These are phyloP conservation scores for Blastomussa wellsi DNA, from an alignment of 92 coral and sea anemone species.

Conservation along the genomic window DNA sequence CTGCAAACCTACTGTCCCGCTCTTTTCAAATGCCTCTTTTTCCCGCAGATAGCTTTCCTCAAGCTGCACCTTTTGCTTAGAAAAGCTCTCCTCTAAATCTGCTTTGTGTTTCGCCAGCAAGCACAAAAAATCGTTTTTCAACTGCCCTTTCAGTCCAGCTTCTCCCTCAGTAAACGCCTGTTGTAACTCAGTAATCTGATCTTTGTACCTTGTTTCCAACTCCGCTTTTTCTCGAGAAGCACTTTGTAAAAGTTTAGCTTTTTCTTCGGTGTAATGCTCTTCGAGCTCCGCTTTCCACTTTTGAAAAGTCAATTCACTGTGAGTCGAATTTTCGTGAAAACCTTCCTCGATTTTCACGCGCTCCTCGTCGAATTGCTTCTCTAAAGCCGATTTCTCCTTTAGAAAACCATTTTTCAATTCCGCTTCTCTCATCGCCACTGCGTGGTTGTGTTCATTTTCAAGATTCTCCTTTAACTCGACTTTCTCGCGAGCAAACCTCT, in stretches of 20 bases:
- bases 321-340: constrained; percentile 70
- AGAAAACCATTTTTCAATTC: constrained; percentile 75
- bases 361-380: constrained; percentile 78
- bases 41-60: constrained; percentile 83
- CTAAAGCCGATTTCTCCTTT: constrained; percentile 74
- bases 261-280: constrained; percentile 86
- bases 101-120: constrained; percentile 84
- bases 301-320: constrained; percentile 75
- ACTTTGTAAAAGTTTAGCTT: constrained; percentile 73
- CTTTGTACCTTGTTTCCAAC: constrained; percentile 74
- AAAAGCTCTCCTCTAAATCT: constrained; percentile 79
- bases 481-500: constrained; percentile 74
- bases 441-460: constrained; percentile 74
- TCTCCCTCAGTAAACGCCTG: constrained; percentile 94
- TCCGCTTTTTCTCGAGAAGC: constrained; percentile 87
- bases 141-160: constrained; percentile 92
- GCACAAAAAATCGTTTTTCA: constrained; percentile 89
- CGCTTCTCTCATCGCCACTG: constrained; percentile 75
- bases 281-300: constrained; percentile 89
- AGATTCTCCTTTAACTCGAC: constrained; percentile 72
- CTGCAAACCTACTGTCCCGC: constrained; percentile 72
- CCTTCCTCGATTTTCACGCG: constrained; percentile 80
- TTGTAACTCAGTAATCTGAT: constrained; percentile 81
- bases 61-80: constrained; percentile 71
- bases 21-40: constrained; percentile 73